Evolutionary conservation across 2,113 vertebrate genomes (phyloP).

Genomic region (Romanogobio albipinnatus): DNA sequence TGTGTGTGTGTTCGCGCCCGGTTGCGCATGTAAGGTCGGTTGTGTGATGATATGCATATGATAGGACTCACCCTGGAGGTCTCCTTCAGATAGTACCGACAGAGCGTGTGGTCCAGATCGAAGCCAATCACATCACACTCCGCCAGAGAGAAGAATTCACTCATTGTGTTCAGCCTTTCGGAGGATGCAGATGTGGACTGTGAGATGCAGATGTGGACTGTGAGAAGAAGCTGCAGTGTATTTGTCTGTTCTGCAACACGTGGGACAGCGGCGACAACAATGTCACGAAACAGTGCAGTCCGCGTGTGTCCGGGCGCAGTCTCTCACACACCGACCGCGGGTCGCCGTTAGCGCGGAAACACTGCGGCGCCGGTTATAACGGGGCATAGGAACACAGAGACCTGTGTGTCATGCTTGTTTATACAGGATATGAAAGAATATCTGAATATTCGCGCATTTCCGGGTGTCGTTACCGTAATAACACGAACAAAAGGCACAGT

Average conservation of each 20-base stretch:
- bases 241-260: constrained; percentile 48
- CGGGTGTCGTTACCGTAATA: constrained; percentile 67
- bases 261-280: constrained; percentile 24
- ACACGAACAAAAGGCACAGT: not conserved
- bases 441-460: constrained; percentile 56
- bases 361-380: not conserved
- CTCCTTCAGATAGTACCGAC: constrained; percentile 86
- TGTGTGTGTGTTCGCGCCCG: constrained; percentile 5
- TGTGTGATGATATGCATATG: constrained; percentile 13
- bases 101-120: constrained; percentile 92
- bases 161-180: constrained; percentile 70
- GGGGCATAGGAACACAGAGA: not conserved
- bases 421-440: not conserved
- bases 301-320: not conserved
- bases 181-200: not conserved
- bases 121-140: constrained; percentile 89
- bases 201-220: not conserved
- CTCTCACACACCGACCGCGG: no score
- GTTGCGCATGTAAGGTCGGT: not conserved
- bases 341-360: not conserved
- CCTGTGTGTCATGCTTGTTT: not conserved
- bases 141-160: constrained; percentile 81
- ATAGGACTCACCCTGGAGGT: constrained; percentile 84
- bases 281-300: not conserved
- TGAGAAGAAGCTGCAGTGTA: constrained; percentile 48